Evolutionary conservation across 2,888 invertebrate genomes (phyloP), one percentile per base, ranked within the genome.

Genomic region (Parnassius apollo): DNA sequence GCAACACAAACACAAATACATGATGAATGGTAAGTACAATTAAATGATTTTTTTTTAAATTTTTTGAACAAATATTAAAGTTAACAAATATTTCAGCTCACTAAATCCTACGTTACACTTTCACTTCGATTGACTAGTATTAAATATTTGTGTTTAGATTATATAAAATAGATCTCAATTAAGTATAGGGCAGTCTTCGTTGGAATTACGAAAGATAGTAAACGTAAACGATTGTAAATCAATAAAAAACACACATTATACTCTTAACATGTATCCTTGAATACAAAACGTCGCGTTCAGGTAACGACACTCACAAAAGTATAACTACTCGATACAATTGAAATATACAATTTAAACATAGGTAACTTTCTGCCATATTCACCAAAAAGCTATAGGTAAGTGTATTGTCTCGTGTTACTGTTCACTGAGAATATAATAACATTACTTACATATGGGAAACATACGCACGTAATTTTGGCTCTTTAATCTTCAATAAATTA

Each of bases 121-220:
- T 82, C 75, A 73, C 69, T 74, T 77, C 69, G 75, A 81, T 83
- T 81, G 84, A 86, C 88, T 88, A 89, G 84, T 78, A 81, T 83
- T 82, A 85, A 80, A 81, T 85, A 85, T 83, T 83, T 86, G 85
- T 87, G 87, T 82, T 87, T 90, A 90, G 81, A 82, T 86, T 88
- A 88, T 89, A 90, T 86, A 91, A 91, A 91, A 91, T 90, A 91
- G 86, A 88, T 88, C 80, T 89, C 87, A 88, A 88, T 89, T 90
- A 90, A 88, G 85, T 88, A 87, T 90, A 91, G 89, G 91, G 88
- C 91, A 91, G 91, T 91, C 91, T 91, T 91, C 80, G 86, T 88
- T 90, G 90, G 89, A 89, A 84, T 88, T 86, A 88, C 88, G 86
- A 87, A 85, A 86, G 81, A 86, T 80, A 79, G 79, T 83, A 77